Evolutionary conservation across 2,797 vertebrate species (phyloP).

Genomic region (Enoplosus armatus): DNA sequence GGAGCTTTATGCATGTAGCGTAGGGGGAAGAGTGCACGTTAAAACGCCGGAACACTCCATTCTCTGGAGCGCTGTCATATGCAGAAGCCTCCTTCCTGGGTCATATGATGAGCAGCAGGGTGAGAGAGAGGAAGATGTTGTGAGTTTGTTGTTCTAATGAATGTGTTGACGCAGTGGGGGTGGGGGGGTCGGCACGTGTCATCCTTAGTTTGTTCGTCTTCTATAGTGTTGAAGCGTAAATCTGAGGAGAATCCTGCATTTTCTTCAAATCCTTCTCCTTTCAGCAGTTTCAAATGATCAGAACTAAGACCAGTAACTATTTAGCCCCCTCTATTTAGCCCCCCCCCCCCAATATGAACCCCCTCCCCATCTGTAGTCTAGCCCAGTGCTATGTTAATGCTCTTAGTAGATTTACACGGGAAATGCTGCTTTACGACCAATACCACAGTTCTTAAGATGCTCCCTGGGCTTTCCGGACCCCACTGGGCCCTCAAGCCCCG

Average conservation of each 20-base stretch:
- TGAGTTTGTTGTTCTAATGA: conserved; percentile 10
- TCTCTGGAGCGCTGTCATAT: conserved; percentile 80
- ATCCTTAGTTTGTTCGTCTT: neutral
- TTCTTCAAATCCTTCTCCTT: neutral
- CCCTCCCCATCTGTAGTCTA: conserved; percentile 21
- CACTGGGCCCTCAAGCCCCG: neutral
- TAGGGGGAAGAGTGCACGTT: conserved; percentile 54
- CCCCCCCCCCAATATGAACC: neutral
- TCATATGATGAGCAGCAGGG: conserved; percentile 79
- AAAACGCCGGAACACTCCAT: conserved; percentile 65
- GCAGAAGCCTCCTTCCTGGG: conserved; percentile 53
- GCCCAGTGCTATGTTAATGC: conserved; percentile 56
- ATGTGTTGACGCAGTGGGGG: neutral
- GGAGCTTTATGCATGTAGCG: conserved; percentile 71
- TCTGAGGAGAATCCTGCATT: neutral
- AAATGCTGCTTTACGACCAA: conserved; percentile 24
- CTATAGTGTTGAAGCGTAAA: neutral
- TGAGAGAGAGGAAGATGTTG: conserved; percentile 1
- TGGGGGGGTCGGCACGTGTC: neutral
- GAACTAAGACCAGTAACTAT: neutral
- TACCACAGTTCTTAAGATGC: conserved; percentile 32
- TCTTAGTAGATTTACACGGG: conserved; percentile 65
- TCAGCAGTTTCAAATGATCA: conserved; percentile 2
- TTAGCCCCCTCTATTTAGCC: too few relatives aligned
- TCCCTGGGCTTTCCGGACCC: conserved; percentile 9